Evolutionary conservation across 2,113 vertebrate genomes (phyloP).

Genomic region (Eptatretus burgeri): DNA sequence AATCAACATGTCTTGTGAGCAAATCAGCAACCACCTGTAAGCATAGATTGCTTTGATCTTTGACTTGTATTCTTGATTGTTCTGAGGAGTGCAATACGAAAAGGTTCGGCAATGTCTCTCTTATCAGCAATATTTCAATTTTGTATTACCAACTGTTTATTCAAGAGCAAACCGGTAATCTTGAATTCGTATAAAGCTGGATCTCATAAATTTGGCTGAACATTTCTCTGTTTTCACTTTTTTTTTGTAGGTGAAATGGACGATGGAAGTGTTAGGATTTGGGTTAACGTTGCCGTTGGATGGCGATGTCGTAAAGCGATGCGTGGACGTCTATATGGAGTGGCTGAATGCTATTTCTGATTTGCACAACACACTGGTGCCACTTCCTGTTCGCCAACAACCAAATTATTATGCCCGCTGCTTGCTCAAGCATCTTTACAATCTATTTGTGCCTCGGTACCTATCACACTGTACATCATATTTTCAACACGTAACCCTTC

Average conservation of each 20-base stretch:
- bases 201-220: constrained; percentile 3
- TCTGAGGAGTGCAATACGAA: too few relatives aligned
- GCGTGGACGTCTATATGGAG: constrained; percentile 82
- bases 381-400: constrained; percentile 51
- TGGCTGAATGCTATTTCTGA: constrained; percentile 81
- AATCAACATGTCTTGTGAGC: too few relatives aligned
- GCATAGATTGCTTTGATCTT: too few relatives aligned
- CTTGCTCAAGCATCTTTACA: constrained; percentile 78
- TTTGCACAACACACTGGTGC: constrained; percentile 55
- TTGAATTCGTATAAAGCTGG: too few relatives aligned
- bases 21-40: too few relatives aligned
- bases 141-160: too few relatives aligned
- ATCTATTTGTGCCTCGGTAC: constrained; percentile 75
- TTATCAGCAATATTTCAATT: too few relatives aligned
- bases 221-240: constrained; percentile 11
- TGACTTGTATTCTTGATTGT: too few relatives aligned
- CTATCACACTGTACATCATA: not conserved
- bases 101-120: too few relatives aligned
- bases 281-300: constrained; percentile 66
- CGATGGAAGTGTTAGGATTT: constrained; percentile 85
- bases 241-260: constrained; percentile 62
- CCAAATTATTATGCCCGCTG: constrained; percentile 68
- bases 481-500: too few relatives aligned
- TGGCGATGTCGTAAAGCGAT: constrained; percentile 67
- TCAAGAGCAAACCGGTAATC: too few relatives aligned